A percentile compares a stretch with the other conserved stretches of the same genome.
Evolutionary conservation across 2,888 invertebrate species (phyloP).

Genomic region (Tetrapedia diversipes): DNA sequence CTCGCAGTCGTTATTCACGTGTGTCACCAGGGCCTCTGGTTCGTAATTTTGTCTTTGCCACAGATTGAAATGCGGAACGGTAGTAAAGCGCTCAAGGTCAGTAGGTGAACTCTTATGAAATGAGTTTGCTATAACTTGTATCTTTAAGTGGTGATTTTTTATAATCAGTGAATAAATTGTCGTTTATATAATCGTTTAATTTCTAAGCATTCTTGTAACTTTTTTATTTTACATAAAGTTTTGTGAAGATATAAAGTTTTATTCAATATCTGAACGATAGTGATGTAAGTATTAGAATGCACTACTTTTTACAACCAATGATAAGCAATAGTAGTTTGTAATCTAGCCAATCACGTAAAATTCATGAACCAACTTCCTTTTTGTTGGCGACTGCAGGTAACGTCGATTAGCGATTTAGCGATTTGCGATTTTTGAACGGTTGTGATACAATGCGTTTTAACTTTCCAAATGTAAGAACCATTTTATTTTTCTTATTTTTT

Average conservation of each 20-base stretch:
- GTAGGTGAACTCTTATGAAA: slow-evolving; percentile 51
- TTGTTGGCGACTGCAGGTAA: neutral
- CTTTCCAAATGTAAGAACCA: neutral
- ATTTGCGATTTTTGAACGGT: too few species aligned
- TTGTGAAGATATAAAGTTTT: neutral
- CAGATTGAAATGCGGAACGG: slow-evolving; percentile 45
- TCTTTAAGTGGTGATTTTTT: neutral
- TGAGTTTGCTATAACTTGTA: neutral
- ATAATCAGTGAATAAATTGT: neutral
- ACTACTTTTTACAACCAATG: slow-evolving; percentile 16
- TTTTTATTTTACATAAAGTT: neutral
- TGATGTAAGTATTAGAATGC: neutral
- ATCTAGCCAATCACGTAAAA: slow-evolving; percentile 4
- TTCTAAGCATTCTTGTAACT: neutral
- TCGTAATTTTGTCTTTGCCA: slow-evolving; percentile 40
- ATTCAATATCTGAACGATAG: neutral
- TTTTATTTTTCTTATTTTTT: slow-evolving; percentile 1
- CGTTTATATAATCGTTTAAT: too few species aligned
- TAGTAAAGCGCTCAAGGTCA: slow-evolving; percentile 59
- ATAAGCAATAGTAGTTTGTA: neutral
- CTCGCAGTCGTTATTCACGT: slow-evolving; percentile 14
- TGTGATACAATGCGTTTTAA: too few species aligned
- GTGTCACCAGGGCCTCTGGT: slow-evolving; percentile 30
- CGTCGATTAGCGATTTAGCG: neutral
- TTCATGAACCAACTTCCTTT: neutral